Percentiles rank a stretch among this genome's conserved stretches.
phyloP scores from a whole-genome alignment of 2,113 vertebrate species.

The Neotoma lepida region DNA sequence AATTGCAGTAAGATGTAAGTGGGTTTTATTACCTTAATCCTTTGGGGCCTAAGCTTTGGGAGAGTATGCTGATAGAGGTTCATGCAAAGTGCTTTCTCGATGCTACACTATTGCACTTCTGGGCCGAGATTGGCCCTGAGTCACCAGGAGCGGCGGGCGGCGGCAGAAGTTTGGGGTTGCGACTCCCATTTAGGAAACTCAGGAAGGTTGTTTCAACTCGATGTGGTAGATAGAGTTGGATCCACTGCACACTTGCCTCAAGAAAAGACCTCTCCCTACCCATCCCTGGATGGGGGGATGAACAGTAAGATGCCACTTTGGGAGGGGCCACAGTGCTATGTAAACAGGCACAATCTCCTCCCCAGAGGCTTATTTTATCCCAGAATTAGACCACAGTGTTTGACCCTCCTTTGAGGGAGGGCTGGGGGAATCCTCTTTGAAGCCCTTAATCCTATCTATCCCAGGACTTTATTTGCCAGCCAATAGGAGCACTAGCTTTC shows the following conservation, averaged over 20 bases:
- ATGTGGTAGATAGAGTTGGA: neutral
- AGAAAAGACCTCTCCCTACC: neutral
- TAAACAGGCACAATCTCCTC: slow-evolving; percentile 57
- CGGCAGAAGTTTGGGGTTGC: neutral
- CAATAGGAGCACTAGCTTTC: slow-evolving; percentile 56
- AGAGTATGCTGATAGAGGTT: neutral
- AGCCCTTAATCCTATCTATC: slow-evolving; percentile 73
- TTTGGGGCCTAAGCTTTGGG: slow-evolving; percentile 20
- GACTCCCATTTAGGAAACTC: slow-evolving; percentile 34
- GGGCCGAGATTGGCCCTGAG: slow-evolving; percentile 27
- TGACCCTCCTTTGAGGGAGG: slow-evolving; percentile 64
- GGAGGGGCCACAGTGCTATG: neutral
- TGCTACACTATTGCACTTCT: slow-evolving; percentile 11
- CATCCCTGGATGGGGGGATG: neutral
- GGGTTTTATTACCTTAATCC: slow-evolving; percentile 57
- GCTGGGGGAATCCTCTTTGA: slow-evolving; percentile 77
- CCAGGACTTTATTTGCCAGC: slow-evolving; percentile 52
- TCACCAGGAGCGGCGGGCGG: slow-evolving; percentile 68
- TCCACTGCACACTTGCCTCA: neutral
- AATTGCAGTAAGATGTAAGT: slow-evolving; percentile 30
- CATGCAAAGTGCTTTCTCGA: slow-evolving; percentile 48
- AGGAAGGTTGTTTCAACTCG: neutral
- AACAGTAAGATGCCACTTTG: neutral
- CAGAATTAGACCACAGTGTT: slow-evolving; percentile 67
- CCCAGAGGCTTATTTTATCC: slow-evolving; percentile 50